Evolutionary conservation across 2,888 invertebrate species (phyloP).

Genomic region (Tetranychus piercei): DNA sequence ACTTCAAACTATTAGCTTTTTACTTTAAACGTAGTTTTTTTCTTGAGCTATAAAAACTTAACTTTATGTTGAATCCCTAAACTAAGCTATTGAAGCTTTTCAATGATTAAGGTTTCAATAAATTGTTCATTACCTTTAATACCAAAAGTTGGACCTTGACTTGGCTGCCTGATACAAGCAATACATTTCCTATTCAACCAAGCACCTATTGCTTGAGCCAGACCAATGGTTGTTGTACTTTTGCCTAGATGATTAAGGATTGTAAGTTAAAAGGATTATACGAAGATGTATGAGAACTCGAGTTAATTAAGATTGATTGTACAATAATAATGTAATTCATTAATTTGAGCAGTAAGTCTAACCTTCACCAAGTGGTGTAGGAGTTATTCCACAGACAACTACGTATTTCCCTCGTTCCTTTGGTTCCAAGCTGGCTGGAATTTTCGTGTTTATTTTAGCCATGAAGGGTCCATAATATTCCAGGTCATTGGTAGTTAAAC

Average conservation of each 20-base stretch:
- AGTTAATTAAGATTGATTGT: neutral
- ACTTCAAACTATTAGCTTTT: too few species aligned
- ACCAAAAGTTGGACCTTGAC: slow-evolving; percentile 96
- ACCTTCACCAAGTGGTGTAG: slow-evolving; percentile 91
- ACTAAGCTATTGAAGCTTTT: too few species aligned
- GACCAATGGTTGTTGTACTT: slow-evolving; percentile 79
- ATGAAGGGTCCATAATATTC: slow-evolving; percentile 80
- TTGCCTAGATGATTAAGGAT: slow-evolving; percentile 41
- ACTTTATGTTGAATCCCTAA: too few species aligned
- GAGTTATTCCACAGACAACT: slow-evolving; percentile 89
- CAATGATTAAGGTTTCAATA: too few species aligned
- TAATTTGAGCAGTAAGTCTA: neutral
- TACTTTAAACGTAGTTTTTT: too few species aligned
- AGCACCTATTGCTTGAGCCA: slow-evolving; percentile 75
- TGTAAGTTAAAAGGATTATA: neutral
- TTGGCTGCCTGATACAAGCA: slow-evolving; percentile 87
- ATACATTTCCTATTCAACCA: slow-evolving; percentile 67
- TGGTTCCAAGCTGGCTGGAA: slow-evolving; percentile 51
- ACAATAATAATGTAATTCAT: too few species aligned
- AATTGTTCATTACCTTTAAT: slow-evolving; percentile 48
- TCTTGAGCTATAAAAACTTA: too few species aligned
- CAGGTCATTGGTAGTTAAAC: slow-evolving; percentile 56
- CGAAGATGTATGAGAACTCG: neutral
- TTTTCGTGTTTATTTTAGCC: slow-evolving; percentile 70
- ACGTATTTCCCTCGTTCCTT: slow-evolving; percentile 68